Evolutionary conservation across 2,113 vertebrate genomes (phyloP), one percentile per base, ranked within the genome.

Genomic region (Cottus gobio): DNA sequence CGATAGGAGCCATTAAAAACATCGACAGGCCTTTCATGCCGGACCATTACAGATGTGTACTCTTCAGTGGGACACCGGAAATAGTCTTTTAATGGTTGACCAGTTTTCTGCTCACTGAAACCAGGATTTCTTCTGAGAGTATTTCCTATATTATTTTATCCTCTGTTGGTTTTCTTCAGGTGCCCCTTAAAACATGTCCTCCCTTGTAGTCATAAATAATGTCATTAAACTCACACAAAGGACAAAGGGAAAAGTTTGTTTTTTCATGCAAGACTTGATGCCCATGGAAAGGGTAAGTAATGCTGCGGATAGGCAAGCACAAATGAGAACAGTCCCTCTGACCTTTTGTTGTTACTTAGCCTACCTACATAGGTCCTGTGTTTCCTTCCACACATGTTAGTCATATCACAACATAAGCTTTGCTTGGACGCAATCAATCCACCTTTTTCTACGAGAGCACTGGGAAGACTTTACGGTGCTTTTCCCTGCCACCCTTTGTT

Each of bases 61-160:
- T 46, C 60, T 52, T 16, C 62, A 64, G 48, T 22, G 48, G 48
- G 48, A 68, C 73, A 66, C 28, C 50, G 48, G 48, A 56, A 77
- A 62, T 7, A 77, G 65, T 63, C 68, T 82, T 90, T 83, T 88
- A 90, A 91, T 75, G 86, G 77, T 84, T 88, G 76, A 87, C 74
- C 18, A 73, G 81, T 71, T 87, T 74, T 75, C 85, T 61, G 82
- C 73, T 92, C 70, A 64, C 50, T 83, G 71, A 83, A 72, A 75
- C 71, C 57, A 69, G 69, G 75, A 69, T 78, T 75, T 56, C 74
- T 80, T 76, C 28, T 76, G 77, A 83, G 80, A 82, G 68, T 69
- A 65, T 85, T 85, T 83, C 77, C 75, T 46, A 75, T 88, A 89
- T 91, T 86, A 91, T 91, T 89, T 92, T 82, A 80, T 85, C 74